Base-by-base conservation (phyloP, 2,797 vertebrate species). In the Siniperca obscura region DNA sequence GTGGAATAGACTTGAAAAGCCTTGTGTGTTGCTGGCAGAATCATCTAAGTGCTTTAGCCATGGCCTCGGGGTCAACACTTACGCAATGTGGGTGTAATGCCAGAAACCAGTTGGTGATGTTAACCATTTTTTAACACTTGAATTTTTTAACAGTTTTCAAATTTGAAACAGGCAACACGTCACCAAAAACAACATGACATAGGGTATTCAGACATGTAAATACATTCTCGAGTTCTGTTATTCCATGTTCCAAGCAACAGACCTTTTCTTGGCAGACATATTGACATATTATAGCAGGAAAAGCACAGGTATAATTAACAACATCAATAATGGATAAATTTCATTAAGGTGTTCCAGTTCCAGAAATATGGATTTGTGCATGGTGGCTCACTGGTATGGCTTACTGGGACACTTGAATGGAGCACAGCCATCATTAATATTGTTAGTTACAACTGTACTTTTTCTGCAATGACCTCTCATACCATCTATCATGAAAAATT, bases 41-140 rank as follows among this genome's bases (percentile, higher is more conserved):
- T 72, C 83, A 68, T 86, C 70, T 70, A 82, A 88, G 83, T 61
- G 76, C 66, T 91, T 87, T 73, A 80, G 80, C 80, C 70, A 48
- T 16, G 25, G 88, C 88, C 84, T 67, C n/a, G 16, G 81, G 85
- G 85, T 91, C 76, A 84, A 81, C 46, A 68, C 89, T 91, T 88
- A 90, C 7, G 89, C 87, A 92, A 94, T 83, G 62, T 67, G 73
- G 50, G 50, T 88, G 90, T 77, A 89, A 92, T 79, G 83, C 61
- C 89, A 86, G 74, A 80, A 82, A 92, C 38, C 73, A 85, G 74
- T 53, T 69, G 34, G 44, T 44, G 72, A 74, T 56, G 68, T 76
- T 79, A 62, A 83, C 56, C 46, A 14, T 76, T 83, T 78, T 74
- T 64, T 53, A 55, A 71, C 16, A 68, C 16, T 71, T 70, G 25